phyloP scores from a whole-genome alignment of 2,888 invertebrate species.

The Rhagonycha fulva region DNA sequence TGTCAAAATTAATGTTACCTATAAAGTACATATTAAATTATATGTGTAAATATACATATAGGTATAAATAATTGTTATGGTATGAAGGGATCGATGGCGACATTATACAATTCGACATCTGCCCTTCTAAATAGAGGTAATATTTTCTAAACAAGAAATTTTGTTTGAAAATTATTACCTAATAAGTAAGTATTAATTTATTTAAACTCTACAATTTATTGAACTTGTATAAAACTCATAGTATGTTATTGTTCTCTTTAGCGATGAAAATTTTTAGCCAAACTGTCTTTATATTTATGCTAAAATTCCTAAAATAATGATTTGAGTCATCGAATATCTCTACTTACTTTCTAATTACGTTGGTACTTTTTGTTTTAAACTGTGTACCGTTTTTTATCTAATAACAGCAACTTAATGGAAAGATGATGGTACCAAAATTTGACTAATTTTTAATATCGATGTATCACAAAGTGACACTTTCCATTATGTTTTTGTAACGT shows the following conservation, averaged over 20 bases:
- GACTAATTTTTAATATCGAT: background rate
- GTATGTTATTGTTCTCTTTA: background rate
- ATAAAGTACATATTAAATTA: too few species aligned
- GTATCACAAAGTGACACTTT: background rate
- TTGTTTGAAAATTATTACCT: background rate
- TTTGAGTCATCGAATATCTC: conserved; percentile 15
- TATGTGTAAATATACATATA: too few species aligned
- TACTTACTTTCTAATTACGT: conserved; percentile 9
- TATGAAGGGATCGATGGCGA: background rate
- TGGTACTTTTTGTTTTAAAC: conserved; percentile 11
- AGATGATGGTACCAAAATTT: background rate
- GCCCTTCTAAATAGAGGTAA: background rate
- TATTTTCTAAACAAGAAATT: background rate
- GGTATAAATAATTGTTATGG: too few species aligned
- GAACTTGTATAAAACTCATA: background rate
- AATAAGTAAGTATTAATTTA: background rate
- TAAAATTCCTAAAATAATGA: conserved; percentile 19
- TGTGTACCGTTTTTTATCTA: background rate
- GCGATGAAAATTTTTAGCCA: background rate
- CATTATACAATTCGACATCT: background rate
- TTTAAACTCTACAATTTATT: background rate
- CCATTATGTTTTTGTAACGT: background rate
- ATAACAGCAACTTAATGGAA: background rate
- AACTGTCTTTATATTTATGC: background rate
- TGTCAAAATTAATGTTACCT: too few species aligned